phyloP scores from a whole-genome alignment of 2,888 invertebrate genomes.

The Macaria notata region DNA sequence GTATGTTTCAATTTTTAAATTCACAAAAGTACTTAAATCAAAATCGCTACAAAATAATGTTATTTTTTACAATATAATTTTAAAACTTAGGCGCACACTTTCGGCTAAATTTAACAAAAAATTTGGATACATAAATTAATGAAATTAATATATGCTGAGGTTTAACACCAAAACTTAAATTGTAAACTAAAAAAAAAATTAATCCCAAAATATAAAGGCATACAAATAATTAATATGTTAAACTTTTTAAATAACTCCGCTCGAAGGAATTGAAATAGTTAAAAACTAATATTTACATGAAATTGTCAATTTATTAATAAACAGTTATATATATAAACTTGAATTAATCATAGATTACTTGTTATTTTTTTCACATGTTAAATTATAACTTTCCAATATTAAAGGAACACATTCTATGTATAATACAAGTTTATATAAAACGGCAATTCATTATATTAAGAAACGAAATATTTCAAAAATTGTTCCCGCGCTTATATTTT shows the following conservation, averaged over 20 bases:
- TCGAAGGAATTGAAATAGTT: slow-evolving; percentile 20
- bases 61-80: too few species aligned
- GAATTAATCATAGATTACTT: too few species aligned
- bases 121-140: too few species aligned
- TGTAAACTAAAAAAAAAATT: not conserved
- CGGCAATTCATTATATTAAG: slow-evolving; percentile 3
- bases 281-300: slow-evolving; percentile 28
- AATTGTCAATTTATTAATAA: too few species aligned
- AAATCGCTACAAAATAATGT: too few species aligned
- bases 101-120: too few species aligned
- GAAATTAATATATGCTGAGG: too few species aligned
- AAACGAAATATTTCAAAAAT: slow-evolving; percentile 31
- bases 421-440: not conserved
- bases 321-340: too few species aligned
- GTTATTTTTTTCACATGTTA: not conserved
- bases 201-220: not conserved
- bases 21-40: too few species aligned
- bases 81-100: too few species aligned
- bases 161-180: not conserved
- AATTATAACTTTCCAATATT: not conserved
- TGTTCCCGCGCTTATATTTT: slow-evolving; percentile 33
- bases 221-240: not conserved
- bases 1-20: too few species aligned
- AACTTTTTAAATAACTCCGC: slow-evolving; percentile 27
- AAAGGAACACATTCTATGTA: too few species aligned